Percentiles rank a stretch among this genome's conserved stretches.
Evolutionary conservation across 2,797 vertebrate species (phyloP).

Genomic region (Poeciliopsis paucimaculata): DNA sequence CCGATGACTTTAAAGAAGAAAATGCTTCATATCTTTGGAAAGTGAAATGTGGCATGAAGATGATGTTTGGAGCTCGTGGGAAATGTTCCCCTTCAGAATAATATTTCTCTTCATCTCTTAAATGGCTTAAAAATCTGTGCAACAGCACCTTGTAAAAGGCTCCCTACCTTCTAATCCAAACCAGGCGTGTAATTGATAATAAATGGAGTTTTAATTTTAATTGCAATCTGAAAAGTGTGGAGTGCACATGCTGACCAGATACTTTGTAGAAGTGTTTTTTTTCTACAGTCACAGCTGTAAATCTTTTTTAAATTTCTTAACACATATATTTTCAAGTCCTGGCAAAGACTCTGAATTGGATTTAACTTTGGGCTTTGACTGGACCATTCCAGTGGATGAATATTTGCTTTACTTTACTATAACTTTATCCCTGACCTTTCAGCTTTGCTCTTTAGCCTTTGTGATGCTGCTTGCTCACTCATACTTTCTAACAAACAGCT

Average conservation of each 20-base stretch:
- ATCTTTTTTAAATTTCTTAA: neutral
- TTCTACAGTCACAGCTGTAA: neutral
- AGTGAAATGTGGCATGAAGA: neutral
- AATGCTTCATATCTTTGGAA: neutral
- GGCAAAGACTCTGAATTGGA: neutral
- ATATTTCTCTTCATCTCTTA: neutral
- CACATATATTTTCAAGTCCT: too few relatives aligned
- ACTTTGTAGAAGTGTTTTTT: neutral
- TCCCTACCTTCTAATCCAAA: neutral
- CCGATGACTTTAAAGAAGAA: conserved; percentile 40
- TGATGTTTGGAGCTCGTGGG: neutral
- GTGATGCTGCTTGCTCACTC: neutral
- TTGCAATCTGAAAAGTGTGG: neutral
- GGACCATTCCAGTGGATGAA: neutral
- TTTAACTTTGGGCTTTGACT: neutral
- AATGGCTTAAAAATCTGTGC: neutral
- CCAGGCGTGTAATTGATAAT: neutral
- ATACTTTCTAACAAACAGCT: neutral
- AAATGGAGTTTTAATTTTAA: neutral
- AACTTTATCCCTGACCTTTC: neutral
- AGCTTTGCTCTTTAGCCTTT: neutral
- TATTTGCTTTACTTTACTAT: neutral
- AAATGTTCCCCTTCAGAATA: neutral
- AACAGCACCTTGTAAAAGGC: neutral
- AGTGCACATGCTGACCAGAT: neutral